Evolutionary conservation across 2,888 invertebrate genomes (phyloP), one percentile per base, ranked within the genome.

Genomic region (Helleia helle): DNA sequence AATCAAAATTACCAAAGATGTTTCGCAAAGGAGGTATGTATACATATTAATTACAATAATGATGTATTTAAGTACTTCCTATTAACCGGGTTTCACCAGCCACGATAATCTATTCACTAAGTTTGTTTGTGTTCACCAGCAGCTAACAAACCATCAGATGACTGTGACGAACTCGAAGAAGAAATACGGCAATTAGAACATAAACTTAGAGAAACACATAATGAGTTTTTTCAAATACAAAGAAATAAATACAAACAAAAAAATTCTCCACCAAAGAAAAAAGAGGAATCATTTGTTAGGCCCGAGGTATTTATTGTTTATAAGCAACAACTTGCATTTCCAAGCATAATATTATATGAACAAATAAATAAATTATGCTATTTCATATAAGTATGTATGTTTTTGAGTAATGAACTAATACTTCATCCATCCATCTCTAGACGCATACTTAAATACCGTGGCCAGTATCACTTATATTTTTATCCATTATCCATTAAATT

Each of bases 1-100:
- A 80, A 47, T 31, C 60, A 13, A 80, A 73, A 58, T 72, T 80
- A 12, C 65, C 71, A 0, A 75, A 71, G 42, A 44, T 77, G 17
- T 74, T 79, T 54, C 55, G 58, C 9, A 72, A 59, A 58, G 58
- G 56, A 47, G 62, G 70, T 72, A 38, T 36, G 28, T 38, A 1
- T 37, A 14, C 15, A 18, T 22, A 12, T 25, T 34, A 27, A 8
- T 28, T 29, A n/a, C n/a, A n/a, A n/a, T n/a, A n/a, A n/a, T n/a
- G n/a, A n/a, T n/a, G n/a, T n/a, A n/a, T n/a, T n/a, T 22, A 9
- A 22, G 14, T 39, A n/a, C 1, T 17, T 6, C 22, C 26, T 38
- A 4, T 13, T 36, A 25, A 34, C 34, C n/a, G 18, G n/a, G n/a
- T 27, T 54, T n/a, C n/a, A n/a, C n/a, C n/a, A n/a, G n/a, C n/a